Evolutionary conservation across 1,140 invertebrate species (phyloP), one percentile per base, ranked within the genome.

Genomic region (Drosophila bocqueti): DNA sequence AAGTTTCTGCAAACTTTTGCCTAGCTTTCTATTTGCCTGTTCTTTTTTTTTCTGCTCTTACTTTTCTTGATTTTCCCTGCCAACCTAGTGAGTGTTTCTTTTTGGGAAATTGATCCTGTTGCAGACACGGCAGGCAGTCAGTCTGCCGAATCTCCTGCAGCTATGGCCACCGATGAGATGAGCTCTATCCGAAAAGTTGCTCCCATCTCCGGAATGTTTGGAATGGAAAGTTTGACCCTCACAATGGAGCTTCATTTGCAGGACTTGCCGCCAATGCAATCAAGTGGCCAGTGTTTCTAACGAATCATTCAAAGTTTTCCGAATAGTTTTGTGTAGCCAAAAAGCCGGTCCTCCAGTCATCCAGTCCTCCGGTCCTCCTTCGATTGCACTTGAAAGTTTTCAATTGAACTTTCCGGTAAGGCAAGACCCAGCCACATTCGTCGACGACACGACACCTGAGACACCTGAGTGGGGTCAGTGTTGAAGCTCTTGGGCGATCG

Each of bases 331-430:
- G 15, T 63, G 29, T 24, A 2, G n/a, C 29, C 47, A 13, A 29
- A 49, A 34, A 21, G 18, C 45, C 16, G 4, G n/a, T 65, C 10
- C 36, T 57, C 31, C 11, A 7, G 34, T 65, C 15, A 21, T 21
- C 21, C 21, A 21, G 21, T 38, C 34, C 52, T 57, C 31, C 11
- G 11, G 24, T 65, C 15, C 36, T 40, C 21, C 54, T 57, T 57
- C 54, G 55, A 67, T 58, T 82, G 83, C 83, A 86, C 83, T 82
- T 86, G 62, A 82, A 85, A 86, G 74, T 86, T 85, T 85, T 82
- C 68, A 68, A 69, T 62, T 76, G 71, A 83, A 80, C 76, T 83
- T 76, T 79, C 72, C 62, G 47, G 52, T 36, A 13, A 21, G 49
- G 49, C 36, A 54, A 62, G 45, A 26, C 40, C 38, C 16, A 16